Conservation (phyloP, 2,888 invertebrate genomes). For the Onthophagus sagittarius region DNA sequence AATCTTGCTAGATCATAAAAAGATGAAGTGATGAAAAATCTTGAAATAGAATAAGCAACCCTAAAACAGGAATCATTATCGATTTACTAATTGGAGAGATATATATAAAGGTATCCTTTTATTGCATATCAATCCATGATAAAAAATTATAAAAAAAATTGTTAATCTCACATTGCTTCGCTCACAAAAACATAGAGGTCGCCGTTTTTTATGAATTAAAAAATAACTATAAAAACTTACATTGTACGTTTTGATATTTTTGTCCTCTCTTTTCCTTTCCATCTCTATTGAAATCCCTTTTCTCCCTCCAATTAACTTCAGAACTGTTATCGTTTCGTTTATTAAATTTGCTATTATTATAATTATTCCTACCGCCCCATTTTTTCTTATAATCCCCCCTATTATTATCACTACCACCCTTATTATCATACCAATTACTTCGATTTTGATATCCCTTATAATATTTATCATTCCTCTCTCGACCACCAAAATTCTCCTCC, state of each 20-base stretch:
- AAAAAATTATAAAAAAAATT: no score
- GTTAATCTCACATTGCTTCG: no score
- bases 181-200: no score
- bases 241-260: conserved; percentile 21
- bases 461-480: neutral
- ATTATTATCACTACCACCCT: conserved; percentile 13
- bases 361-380: neutral
- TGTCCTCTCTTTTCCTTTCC: conserved; percentile 10
- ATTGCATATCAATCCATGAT: neutral
- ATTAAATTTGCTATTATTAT: conserved; percentile 24
- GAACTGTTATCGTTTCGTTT: conserved; percentile 17
- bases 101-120: no score
- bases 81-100: no score
- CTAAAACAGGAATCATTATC: no score
- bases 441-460: conserved; percentile 5
- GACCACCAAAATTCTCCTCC: neutral
- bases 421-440: conserved; percentile 8
- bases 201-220: no score
- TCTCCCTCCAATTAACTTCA: conserved; percentile 14
- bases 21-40: no score
- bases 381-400: conserved; percentile 24
- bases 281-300: conserved; percentile 8
- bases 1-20: neutral
- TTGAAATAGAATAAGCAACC: conserved; percentile 1
- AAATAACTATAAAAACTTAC: conserved; percentile 60